These are phyloP conservation scores for Andricus quercusramuli DNA, from an alignment of 2,888 invertebrate species.

Conservation along the genomic window DNA sequence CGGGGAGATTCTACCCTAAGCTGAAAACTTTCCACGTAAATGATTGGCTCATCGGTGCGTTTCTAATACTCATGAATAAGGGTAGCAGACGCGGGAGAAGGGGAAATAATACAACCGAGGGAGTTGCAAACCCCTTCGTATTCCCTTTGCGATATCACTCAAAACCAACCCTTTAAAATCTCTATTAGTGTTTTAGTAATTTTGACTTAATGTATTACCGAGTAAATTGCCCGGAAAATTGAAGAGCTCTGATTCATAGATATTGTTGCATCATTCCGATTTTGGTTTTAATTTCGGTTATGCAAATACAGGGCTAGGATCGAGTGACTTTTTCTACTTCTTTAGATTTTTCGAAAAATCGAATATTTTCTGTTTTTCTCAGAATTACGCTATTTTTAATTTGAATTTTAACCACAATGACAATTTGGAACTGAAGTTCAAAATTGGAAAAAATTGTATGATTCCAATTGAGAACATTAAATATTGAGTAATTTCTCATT, in stretches of 20 bases:
- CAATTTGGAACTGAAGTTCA: too few species aligned
- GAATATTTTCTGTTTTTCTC: too few species aligned
- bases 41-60: slow-evolving; percentile 56
- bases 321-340: too few species aligned
- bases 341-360: too few species aligned
- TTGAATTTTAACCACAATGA: too few species aligned
- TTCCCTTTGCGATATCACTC: slow-evolving; percentile 27
- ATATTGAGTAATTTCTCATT: too few species aligned
- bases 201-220: slow-evolving; percentile 17
- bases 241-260: not conserved
- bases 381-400: too few species aligned
- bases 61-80: slow-evolving; percentile 48
- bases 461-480: too few species aligned
- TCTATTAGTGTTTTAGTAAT: slow-evolving; percentile 11
- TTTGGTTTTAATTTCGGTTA: not conserved
- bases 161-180: slow-evolving; percentile 15
- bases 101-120: slow-evolving; percentile 11
- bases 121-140: slow-evolving; percentile 13
- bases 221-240: slow-evolving; percentile 9
- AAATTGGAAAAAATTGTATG: too few species aligned
- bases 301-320: not conserved
- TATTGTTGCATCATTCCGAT: not conserved
- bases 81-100: not conserved
- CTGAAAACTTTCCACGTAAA: slow-evolving; percentile 56
- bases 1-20: slow-evolving; percentile 40